Conservation (phyloP, 2,797 vertebrate species). For the Cuculus canorus region DNA sequence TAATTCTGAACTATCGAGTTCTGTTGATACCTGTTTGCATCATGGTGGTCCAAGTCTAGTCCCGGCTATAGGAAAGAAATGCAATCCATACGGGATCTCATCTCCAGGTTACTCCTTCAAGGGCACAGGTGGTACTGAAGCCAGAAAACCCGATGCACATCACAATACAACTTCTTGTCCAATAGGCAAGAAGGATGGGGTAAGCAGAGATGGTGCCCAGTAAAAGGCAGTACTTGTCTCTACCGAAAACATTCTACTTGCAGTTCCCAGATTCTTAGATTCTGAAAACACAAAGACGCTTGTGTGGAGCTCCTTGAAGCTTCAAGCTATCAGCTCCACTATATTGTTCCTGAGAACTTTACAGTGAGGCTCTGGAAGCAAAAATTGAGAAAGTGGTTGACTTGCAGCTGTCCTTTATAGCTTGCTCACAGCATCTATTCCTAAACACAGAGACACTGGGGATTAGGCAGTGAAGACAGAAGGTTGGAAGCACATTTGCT, state of each 20-base stretch:
- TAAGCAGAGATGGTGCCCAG: accelerated
- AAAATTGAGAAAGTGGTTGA: background rate
- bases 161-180: background rate
- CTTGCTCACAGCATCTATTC: background rate
- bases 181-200: background rate
- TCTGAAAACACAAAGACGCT: background rate
- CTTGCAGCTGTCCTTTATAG: background rate
- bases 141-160: background rate
- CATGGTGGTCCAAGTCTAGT: background rate
- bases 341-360: background rate
- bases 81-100: background rate
- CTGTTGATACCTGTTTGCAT: background rate
- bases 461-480: background rate
- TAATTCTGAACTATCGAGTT: background rate
- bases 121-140: background rate
- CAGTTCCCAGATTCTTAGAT: background rate
- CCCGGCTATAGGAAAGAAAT: background rate
- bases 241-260: background rate
- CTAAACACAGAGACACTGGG: background rate
- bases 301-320: background rate
- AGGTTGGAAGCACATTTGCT: background rate
- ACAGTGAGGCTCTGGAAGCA: background rate
- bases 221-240: background rate
- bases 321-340: background rate
- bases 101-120: background rate